These are phyloP conservation scores for Mormyrus hasselquistii DNA, from an alignment of 2,797 vertebrate genomes.

Conservation along the genomic window DNA sequence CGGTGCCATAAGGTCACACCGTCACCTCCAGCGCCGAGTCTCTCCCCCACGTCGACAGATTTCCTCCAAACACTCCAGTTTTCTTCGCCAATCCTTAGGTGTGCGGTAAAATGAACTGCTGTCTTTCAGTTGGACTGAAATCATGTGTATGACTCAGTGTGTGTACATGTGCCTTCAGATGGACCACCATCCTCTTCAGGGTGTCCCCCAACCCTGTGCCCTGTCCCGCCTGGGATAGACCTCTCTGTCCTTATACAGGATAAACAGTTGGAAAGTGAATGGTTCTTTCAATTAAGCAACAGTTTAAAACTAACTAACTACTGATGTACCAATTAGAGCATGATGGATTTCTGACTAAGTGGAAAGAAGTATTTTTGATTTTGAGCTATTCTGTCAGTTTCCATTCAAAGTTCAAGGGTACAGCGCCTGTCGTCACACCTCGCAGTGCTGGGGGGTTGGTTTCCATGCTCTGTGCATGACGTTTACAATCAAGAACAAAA, in stretches of 20 bases:
- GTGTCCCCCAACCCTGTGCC: neutral
- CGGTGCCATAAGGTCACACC: neutral
- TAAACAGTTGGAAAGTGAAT: neutral
- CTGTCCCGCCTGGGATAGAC: neutral
- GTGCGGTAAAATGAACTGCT: neutral
- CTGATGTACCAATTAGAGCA: neutral
- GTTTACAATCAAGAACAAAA: neutral
- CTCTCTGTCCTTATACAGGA: neutral
- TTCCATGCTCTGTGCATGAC: neutral
- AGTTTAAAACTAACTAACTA: neutral
- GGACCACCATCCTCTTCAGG: neutral
- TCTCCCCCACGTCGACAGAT: neutral
- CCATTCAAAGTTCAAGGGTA: neutral
- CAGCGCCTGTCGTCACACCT: neutral
- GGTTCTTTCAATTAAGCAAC: neutral
- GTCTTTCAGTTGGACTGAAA: neutral
- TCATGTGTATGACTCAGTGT: neutral
- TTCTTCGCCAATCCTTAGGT: neutral
- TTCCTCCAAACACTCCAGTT: neutral
- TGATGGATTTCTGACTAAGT: neutral
- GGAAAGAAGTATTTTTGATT: neutral
- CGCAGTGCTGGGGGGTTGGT: neutral
- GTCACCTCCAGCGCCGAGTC: neutral
- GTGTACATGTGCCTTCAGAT: neutral
- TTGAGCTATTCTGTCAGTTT: neutral